Evolutionary conservation across 1,140 invertebrate species (phyloP).

Genomic region (Paraescarpia echinospica): DNA sequence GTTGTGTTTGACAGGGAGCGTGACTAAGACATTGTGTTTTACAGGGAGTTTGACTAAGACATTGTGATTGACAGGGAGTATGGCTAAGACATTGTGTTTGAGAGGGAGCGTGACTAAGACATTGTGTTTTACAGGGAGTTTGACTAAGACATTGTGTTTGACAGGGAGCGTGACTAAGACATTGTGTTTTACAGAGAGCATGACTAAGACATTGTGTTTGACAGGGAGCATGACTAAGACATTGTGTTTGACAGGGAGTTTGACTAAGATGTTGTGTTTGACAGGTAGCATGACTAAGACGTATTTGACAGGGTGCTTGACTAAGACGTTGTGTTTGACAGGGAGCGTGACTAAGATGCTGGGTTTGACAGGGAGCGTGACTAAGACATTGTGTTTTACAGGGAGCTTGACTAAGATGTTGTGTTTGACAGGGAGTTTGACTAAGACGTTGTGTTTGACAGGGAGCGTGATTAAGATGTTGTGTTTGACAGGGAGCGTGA

Average conservation of each 20-base stretch:
- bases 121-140: slow-evolving; percentile 73
- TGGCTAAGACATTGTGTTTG: slow-evolving; percentile 12
- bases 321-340: too few species aligned
- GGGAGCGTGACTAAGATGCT: slow-evolving; percentile 73
- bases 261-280: slow-evolving; percentile 47
- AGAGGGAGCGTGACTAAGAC: neutral
- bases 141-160: too few species aligned
- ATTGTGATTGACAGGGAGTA: slow-evolving; percentile 69
- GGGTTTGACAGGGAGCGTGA: slow-evolving; percentile 65
- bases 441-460: neutral
- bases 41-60: slow-evolving; percentile 68
- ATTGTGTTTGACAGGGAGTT: slow-evolving; percentile 63
- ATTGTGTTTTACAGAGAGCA: too few species aligned
- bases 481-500: slow-evolving; percentile 75
- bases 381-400: slow-evolving; percentile 57
- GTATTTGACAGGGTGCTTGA: slow-evolving; percentile 84
- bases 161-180: too few species aligned
- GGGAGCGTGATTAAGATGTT: too few species aligned
- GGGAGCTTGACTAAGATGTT: slow-evolving; percentile 68
- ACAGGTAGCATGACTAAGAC: slow-evolving; percentile 61
- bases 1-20: slow-evolving; percentile 68
- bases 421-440: slow-evolving; percentile 64
- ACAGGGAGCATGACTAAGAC: slow-evolving; percentile 64
- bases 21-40: slow-evolving; percentile 58
- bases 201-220: neutral